phyloP scores from a whole-genome alignment of 2,888 invertebrate genomes.

The Trachelus troglodyta region DNA sequence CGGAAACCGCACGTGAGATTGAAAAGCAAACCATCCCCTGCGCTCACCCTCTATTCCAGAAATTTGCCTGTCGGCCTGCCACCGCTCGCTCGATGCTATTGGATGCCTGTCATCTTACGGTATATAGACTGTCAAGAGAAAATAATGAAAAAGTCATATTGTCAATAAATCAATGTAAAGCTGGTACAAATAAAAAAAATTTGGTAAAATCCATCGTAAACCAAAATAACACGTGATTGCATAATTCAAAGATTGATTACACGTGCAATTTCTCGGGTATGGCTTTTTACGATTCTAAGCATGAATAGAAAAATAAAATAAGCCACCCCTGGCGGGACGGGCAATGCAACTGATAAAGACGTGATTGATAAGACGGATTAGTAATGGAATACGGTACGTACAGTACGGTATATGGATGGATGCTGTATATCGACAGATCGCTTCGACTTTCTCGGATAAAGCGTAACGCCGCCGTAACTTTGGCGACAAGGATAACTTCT shows the following conservation, averaged over 20 bases:
- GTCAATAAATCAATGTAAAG: not conserved
- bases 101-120: not conserved
- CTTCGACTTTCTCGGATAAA: not conserved
- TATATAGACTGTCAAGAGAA: not conserved
- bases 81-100: not conserved
- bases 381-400: not conserved
- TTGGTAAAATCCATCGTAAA: not conserved
- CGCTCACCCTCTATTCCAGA: not conserved
- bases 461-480: not conserved
- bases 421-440: not conserved
- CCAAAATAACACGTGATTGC: not conserved
- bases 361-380: not conserved
- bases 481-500: not conserved
- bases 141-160: not conserved
- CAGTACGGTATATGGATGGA: not conserved
- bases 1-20: not conserved
- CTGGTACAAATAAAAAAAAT: not conserved
- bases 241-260: not conserved
- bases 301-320: not conserved
- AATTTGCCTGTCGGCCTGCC: not conserved
- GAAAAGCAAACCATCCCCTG: not conserved
- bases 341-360: not conserved
- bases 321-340: not conserved
- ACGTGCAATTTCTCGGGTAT: not conserved
- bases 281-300: not conserved